Evolutionary conservation across 2,797 vertebrate species (phyloP).

Genomic region (Tokudaia muenninki): DNA sequence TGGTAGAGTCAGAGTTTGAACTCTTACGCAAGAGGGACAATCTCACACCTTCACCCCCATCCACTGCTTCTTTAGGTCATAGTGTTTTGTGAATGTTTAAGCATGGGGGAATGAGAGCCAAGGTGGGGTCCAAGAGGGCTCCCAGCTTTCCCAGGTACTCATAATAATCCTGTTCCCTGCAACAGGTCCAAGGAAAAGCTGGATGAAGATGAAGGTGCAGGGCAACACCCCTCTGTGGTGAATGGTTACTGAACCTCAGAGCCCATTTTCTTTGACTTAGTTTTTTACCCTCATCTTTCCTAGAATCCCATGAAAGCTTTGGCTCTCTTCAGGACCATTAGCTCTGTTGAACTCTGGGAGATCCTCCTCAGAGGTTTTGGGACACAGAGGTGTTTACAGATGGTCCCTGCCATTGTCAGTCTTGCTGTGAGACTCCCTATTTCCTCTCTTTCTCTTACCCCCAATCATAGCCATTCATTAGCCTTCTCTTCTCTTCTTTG

Average conservation of each 20-base stretch:
- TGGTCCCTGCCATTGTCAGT: not conserved
- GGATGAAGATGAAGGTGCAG: not conserved
- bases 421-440: not conserved
- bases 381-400: not conserved
- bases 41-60: not conserved
- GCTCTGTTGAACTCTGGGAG: not conserved
- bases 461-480: not conserved
- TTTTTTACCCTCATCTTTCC: not conserved
- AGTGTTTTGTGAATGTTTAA: not conserved
- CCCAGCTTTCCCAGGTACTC: not conserved
- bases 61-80: not conserved
- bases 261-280: not conserved
- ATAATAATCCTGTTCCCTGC: not conserved
- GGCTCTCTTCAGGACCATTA: not conserved
- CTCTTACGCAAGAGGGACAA: not conserved
- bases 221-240: not conserved
- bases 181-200: not conserved
- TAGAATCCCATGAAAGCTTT: not conserved
- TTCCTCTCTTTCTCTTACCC: not conserved
- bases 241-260: not conserved
- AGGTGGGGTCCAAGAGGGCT: not conserved
- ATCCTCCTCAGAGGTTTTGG: not conserved
- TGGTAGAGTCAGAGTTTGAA: not conserved
- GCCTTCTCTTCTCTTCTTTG: not conserved
- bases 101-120: not conserved